phyloP scores from a whole-genome alignment of 2,113 vertebrate genomes.

The Melanostigma gelatinosum region DNA sequence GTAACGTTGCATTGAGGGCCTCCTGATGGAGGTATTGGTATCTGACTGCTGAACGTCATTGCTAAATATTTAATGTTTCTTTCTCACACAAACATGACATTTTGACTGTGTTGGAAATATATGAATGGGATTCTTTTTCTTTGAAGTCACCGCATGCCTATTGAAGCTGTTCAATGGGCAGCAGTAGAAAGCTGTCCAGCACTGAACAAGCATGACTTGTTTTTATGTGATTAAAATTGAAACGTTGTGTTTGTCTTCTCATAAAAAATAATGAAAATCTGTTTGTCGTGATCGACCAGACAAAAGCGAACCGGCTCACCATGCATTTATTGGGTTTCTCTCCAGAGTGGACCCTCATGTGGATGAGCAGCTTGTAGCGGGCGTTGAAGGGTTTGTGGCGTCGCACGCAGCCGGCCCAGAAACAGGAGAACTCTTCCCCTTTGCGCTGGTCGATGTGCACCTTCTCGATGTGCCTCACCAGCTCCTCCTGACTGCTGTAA shows the following conservation, averaged over 20 bases:
- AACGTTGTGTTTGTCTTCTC: too few relatives aligned
- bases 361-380: slow-evolving; percentile 98
- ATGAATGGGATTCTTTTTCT: too few relatives aligned
- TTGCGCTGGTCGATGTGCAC: slow-evolving; percentile 95
- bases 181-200: too few relatives aligned
- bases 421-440: slow-evolving; percentile 97
- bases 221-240: too few relatives aligned
- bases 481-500: slow-evolving; percentile 91
- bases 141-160: too few relatives aligned
- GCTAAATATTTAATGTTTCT: background rate
- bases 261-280: too few relatives aligned
- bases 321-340: slow-evolving; percentile 99
- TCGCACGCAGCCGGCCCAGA: slow-evolving; percentile 94
- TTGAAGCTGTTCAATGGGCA: background rate
- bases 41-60: background rate
- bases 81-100: too few relatives aligned
- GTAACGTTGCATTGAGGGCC: too few relatives aligned
- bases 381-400: slow-evolving; percentile 97
- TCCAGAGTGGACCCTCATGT: slow-evolving; percentile 98
- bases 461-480: slow-evolving; percentile 98
- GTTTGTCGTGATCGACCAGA: background rate
- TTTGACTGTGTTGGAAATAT: too few relatives aligned
- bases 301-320: slow-evolving; percentile 84
- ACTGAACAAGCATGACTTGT: background rate
- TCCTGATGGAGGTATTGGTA: too few relatives aligned